Conservation (phyloP, 2,113 vertebrate genomes). For the Podarcis raffonei region DNA sequence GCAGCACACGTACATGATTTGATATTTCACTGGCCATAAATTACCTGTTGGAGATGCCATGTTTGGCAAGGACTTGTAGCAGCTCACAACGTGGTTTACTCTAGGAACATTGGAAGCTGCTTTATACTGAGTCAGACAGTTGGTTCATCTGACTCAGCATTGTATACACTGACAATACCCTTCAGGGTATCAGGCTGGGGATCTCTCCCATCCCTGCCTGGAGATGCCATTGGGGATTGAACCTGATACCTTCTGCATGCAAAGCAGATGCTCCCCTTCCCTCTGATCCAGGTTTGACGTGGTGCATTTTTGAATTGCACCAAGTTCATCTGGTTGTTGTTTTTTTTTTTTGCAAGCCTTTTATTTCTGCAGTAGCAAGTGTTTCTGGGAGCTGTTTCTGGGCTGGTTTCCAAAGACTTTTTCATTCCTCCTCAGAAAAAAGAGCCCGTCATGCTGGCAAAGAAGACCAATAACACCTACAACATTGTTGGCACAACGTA, state of each 20-base stretch:
- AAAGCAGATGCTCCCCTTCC: too few species aligned
- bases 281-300: background rate
- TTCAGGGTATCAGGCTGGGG: too few species aligned
- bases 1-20: background rate
- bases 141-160: too few species aligned
- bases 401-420: background rate
- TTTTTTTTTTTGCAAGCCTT: background rate
- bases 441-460: slow-evolving; percentile 88
- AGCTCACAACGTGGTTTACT: too few species aligned
- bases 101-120: background rate
- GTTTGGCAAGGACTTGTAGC: background rate
- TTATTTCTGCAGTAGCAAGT: background rate
- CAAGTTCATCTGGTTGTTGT: background rate
- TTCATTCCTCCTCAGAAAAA: slow-evolving; percentile 84
- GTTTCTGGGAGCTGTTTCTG: background rate
- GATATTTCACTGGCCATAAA: background rate
- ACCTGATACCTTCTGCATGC: too few species aligned
- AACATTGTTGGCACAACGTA: slow-evolving; percentile 99
- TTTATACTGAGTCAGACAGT: too few species aligned
- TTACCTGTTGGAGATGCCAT: background rate
- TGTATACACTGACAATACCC: too few species aligned
- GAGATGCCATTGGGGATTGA: too few species aligned
- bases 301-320: too few species aligned
- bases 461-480: slow-evolving; percentile 97
- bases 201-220: too few species aligned